Evolutionary conservation across 2,888 invertebrate genomes (phyloP), one percentile per base, ranked within the genome.

Genomic region (Unio pictorum): DNA sequence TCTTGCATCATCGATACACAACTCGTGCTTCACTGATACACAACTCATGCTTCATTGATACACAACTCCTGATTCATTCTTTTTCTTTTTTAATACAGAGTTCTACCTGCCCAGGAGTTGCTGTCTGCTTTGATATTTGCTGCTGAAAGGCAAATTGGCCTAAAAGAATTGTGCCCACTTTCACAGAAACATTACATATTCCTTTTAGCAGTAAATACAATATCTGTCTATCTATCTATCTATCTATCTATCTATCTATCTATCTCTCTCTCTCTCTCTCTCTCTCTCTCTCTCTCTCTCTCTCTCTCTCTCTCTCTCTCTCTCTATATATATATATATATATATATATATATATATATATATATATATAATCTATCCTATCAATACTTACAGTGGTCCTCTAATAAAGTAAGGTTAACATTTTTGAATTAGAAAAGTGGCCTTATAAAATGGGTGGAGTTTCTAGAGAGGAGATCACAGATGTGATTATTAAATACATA

Each of bases 201-300:
- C 60, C 68, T 81, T 17, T 67, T 76, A 58, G 79, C 79, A 69
- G 81, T 81, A 77, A 74, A 74, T 74, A 55, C 34, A 18, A 20
- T 17, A 26, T 26, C 15, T 1, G 20, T 11, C 5, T 28, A 18
- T 55, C 26, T 28, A 45, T 55, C n/a, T 64, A 3, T 17, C 23
- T 54, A 5, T 17, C 4, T 23, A 4, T 23, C 26, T 61, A 0
- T 23, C n/a, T 26, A 0, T 20, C 23, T 61, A 0, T 26, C 23
- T 26, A 0, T 61, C 4, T 4, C 3, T 20, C 30, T 65, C 18
- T 28, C 15, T 65, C 7, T 17, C 30, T 55, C 3, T 4, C 28
- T 64, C 11, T 57, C 30, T 64, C 20, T 7, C 28, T 56, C 2
- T 64, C 20, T 61, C 3, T n/a, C 7, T 23, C 17, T 28, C n/a